Evolutionary conservation across 2,888 invertebrate species (phyloP), one percentile per base, ranked within the genome.

Genomic region (Ceriagrion tenellum): DNA sequence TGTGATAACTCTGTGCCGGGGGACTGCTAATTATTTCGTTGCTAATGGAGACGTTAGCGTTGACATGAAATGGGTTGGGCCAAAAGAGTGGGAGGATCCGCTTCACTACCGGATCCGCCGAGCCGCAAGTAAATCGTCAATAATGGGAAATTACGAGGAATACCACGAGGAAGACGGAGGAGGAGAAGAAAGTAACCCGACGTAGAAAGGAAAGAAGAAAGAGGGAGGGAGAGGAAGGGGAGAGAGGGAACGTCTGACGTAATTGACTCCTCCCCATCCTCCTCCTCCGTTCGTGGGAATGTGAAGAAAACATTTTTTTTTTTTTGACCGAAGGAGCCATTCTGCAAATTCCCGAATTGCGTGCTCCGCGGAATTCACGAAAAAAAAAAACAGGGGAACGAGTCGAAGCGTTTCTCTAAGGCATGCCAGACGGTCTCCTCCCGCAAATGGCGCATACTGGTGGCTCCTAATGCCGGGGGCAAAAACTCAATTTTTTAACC

Each of bases 31-130:
- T 93, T 93, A 93, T 93, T 69, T 74, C 69, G 47, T n/a, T 47
- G 93, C 93, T 93, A 93, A 93, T 93, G 93, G 93, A 93, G 93
- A 93, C 93, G 93, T 69, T 93, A 69, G 93, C 63, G 93, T 93
- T 93, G 93, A 93, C 93, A 69, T 47, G 93, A n/a, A 93, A 74
- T 69, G 93, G 93, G 93, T 74, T 74, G 69, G 93, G n/a, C 93
- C 47, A 26, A n/a, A 23, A 35, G n/a, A 69, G 93, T 0, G 47
- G 23, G 93, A 4, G 26, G 69, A 0, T 35, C 16, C 69, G 81
- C 69, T 69, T 69, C 35, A 30, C 56, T 56, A 59, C 69, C 20
- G 90, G 35, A 26, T 47, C 69, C 63, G 91, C 63, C 35, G 59
- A 10, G 26, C 40, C n/a, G 93, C 93, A 93, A 93, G 93, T 93